Conservation (phyloP, 2,888 invertebrate species). For the Drosophila helvetica region DNA sequence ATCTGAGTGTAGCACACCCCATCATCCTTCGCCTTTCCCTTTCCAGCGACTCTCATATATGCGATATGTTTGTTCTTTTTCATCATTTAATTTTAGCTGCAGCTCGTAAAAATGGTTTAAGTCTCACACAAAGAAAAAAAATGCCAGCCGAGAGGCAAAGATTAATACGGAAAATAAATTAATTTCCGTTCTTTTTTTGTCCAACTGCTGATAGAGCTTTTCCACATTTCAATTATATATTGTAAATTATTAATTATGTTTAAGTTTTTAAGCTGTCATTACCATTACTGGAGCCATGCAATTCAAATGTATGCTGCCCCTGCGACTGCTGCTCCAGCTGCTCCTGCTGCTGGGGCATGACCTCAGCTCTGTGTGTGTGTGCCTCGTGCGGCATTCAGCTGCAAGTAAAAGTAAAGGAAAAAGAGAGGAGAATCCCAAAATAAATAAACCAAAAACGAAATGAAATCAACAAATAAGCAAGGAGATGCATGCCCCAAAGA, state of each 20-base stretch:
- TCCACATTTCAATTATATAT: slow-evolving; percentile 9
- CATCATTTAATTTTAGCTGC: slow-evolving; percentile 21
- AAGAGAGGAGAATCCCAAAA: slow-evolving; percentile 43
- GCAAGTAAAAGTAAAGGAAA: slow-evolving; percentile 70
- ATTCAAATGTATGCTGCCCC: background rate
- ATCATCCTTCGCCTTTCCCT: background rate
- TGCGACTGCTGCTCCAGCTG: background rate
- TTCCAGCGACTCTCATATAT: background rate
- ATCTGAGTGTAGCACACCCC: background rate
- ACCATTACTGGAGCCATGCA: slow-evolving; percentile 26
- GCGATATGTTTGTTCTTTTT: background rate
- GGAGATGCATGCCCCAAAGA: slow-evolving; percentile 16
- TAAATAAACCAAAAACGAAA: slow-evolving; percentile 67
- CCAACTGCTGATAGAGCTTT: slow-evolving; percentile 19
- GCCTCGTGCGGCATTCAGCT: slow-evolving; percentile 53
- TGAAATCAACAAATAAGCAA: slow-evolving; percentile 76
- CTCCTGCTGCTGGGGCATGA: slow-evolving; percentile 17
- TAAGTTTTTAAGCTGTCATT: slow-evolving; percentile 39
- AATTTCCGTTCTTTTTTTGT: slow-evolving; percentile 25
- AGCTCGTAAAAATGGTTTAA: slow-evolving; percentile 12
- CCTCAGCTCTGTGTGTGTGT: slow-evolving; percentile 11
- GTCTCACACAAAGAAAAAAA: slow-evolving; percentile 25
- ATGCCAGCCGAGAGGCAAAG: slow-evolving; percentile 10
- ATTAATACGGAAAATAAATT: slow-evolving; percentile 41
- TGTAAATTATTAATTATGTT: slow-evolving; percentile 28